Evolutionary conservation across 2,888 invertebrate genomes (phyloP), one percentile per base, ranked within the genome.

Genomic region (Cyclophora albipunctata): DNA sequence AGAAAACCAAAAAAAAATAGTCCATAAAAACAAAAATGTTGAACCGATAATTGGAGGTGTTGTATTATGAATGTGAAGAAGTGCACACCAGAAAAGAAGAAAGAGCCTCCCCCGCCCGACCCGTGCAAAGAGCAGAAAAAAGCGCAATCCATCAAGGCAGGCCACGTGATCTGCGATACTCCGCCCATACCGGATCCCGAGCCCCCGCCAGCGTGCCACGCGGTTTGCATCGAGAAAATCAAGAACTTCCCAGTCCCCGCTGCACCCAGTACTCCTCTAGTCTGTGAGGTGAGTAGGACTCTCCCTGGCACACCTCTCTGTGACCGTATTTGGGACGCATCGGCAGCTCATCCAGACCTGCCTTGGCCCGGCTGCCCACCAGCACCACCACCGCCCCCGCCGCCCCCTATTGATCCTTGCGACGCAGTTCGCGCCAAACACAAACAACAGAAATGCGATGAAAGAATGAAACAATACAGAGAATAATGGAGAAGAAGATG

Each of bases 171-270:
- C 59, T 81, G 81, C 48, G 71, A 73, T 3, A 65, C 59, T 5
- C 70, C 67, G 0, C 73, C 73, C 0, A 49, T 49, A 34, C 61
- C 61, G 0, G 78, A 75, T 0, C 49, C 60, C 0, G 37, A 37
- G 4, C 71, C 65, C 0, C 59, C 69, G 0, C 67, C 75, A 0
- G 7, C 50, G 0, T 84, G 84, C 42, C 49, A 63, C 2, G 82
- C 67, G 0, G 35, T 83, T 7, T 81, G 81, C 50, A 67, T 73
- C n/a, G 81, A 84, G 46, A 77, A 57, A 59, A 65, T 85, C 0
- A 84, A 81, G 49, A 82, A 84, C 42, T 69, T 68, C 4, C 66
- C 68, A 1, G 42, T 75, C 5, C 52, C 55, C 3, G 43, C 59
- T 0, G 51, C 48, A 1, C 46, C 49, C 3, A 20, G 58, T 0